Percentiles rank a stretch among this genome's conserved stretches.
Evolutionary conservation across 1,140 invertebrate genomes (phyloP).

Genomic region (Choristoneura fumiferana): DNA sequence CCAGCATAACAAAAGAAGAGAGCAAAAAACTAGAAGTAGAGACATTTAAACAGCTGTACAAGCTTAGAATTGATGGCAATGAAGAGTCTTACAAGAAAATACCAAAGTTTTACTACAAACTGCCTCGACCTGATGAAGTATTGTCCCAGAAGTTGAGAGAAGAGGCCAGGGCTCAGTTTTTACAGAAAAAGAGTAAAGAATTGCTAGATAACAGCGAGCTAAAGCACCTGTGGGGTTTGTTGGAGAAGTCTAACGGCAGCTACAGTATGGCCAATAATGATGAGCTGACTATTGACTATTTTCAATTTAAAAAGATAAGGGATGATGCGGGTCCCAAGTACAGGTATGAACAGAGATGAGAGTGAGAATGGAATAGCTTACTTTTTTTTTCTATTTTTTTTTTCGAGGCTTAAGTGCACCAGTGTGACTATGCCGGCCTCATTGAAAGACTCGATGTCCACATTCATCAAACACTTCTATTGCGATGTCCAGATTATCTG

Average conservation of each 20-base stretch:
- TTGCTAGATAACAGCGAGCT: conserved; percentile 93
- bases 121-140: conserved; percentile 87
- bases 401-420: too few relatives aligned
- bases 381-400: too few relatives aligned
- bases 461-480: too few relatives aligned
- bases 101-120: conserved; percentile 89
- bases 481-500: too few relatives aligned
- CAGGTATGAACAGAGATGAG: conserved; percentile 64
- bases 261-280: conserved; percentile 80
- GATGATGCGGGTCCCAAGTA: conserved; percentile 85
- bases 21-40: conserved; percentile 61
- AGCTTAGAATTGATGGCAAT: conserved; percentile 57
- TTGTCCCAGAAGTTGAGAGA: conserved; percentile 90
- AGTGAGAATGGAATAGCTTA: background rate
- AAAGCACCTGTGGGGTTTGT: conserved; percentile 89
- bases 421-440: too few relatives aligned
- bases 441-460: too few relatives aligned
- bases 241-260: conserved; percentile 89
- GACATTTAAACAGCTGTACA: conserved; percentile 65
- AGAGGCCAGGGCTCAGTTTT: conserved; percentile 90
- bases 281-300: conserved; percentile 91
- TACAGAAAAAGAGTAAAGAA: conserved; percentile 90
- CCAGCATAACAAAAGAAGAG: conserved; percentile 60
- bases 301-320: conserved; percentile 89
- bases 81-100: conserved; percentile 76